A percentile compares a stretch with the other conserved stretches of the same genome.
phyloP scores from a whole-genome alignment of 1,140 invertebrate species.

The Gryllus bimaculatus region DNA sequence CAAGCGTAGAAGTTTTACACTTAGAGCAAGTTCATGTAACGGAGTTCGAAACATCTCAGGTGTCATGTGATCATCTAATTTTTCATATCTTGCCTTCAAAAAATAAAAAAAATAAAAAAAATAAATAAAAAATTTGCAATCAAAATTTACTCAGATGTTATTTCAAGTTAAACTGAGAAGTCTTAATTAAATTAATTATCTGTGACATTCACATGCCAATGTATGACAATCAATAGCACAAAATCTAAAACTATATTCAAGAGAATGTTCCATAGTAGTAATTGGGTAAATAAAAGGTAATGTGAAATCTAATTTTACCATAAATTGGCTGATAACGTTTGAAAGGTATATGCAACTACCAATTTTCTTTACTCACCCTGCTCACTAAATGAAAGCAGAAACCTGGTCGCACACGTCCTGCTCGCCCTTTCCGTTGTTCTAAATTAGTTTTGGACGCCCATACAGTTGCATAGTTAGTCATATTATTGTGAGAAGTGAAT shows the following conservation, averaged over 20 bases:
- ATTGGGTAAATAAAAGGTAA: no score
- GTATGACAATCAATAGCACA: no score
- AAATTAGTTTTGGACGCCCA: conserved; percentile 89
- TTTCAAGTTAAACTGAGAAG: no score
- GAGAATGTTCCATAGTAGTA: no score
- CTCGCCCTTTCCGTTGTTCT: conserved; percentile 81
- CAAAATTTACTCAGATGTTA: no score
- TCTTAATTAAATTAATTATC: no score
- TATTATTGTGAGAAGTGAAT: conserved; percentile 91
- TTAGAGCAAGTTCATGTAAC: conserved; percentile 78
- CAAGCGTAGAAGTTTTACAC: conserved; percentile 76
- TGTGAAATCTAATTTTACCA: no score
- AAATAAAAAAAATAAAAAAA: background rate
- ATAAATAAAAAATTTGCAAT: no score
- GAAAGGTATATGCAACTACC: no score
- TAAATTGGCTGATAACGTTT: no score
- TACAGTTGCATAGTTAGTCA: conserved; percentile 88
- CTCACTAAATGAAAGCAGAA: conserved; percentile 71
- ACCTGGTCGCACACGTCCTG: conserved; percentile 78
- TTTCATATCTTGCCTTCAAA: conserved; percentile 50
- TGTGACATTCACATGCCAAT: no score
- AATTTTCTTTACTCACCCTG: background rate
- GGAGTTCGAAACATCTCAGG: conserved; percentile 95
- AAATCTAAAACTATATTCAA: no score
- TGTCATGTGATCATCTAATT: conserved; percentile 81